Evolutionary conservation across 2,888 invertebrate genomes (phyloP).

Genomic region (Acanthosepion pharaonis): DNA sequence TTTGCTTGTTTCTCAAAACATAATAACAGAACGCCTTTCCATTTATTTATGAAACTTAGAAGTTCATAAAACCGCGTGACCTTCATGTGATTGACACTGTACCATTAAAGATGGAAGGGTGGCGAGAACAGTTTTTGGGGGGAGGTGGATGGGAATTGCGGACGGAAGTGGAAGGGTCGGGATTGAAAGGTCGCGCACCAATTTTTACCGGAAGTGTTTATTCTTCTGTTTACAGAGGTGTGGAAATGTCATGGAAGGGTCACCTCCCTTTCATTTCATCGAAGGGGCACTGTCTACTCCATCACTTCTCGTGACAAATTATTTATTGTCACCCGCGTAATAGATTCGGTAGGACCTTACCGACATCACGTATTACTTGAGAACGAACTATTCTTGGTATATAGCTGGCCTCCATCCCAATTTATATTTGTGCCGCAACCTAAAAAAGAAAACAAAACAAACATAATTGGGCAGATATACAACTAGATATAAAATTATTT

Average conservation of each 20-base stretch:
- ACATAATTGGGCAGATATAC: no score
- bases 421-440: no score
- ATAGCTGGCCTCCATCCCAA: no score
- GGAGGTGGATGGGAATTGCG: background rate
- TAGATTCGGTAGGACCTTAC: background rate
- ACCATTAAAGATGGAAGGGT: background rate
- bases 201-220: conserved; percentile 33
- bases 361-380: no score
- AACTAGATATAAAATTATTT: no score
- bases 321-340: background rate
- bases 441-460: no score
- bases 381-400: no score
- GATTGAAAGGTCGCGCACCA: background rate
- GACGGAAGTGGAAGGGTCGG: background rate
- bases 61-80: background rate
- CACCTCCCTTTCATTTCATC: background rate
- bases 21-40: background rate
- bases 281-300: background rate
- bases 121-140: background rate
- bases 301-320: background rate
- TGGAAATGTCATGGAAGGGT: background rate
- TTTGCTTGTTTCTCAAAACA: background rate
- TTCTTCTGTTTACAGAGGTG: background rate
- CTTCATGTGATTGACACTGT: background rate
- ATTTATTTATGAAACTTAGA: background rate